Conservation (phyloP, 2,113 vertebrate genomes). For the Psammodynastes pulverulentus region DNA sequence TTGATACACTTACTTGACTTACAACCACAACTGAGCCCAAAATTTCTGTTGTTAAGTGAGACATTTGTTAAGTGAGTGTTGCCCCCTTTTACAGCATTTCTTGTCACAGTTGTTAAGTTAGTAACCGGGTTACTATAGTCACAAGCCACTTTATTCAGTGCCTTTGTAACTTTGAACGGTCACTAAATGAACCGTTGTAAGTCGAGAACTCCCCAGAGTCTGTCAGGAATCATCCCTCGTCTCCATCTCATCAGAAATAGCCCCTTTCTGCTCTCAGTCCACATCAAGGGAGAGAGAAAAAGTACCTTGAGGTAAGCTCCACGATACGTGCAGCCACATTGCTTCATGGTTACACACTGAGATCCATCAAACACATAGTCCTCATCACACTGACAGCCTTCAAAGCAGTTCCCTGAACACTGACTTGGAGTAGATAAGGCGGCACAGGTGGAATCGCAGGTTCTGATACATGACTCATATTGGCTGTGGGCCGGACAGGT, state of each 20-base stretch:
- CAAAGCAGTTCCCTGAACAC: not conserved
- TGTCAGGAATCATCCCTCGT: not conserved
- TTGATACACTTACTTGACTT: too few species aligned
- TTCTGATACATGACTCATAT: not conserved
- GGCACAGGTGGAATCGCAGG: not conserved
- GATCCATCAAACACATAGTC: not conserved
- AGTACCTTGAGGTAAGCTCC: not conserved
- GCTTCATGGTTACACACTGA: not conserved
- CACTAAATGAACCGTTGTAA: too few species aligned
- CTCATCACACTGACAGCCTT: not conserved
- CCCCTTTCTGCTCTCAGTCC: not conserved
- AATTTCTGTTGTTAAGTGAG: too few species aligned
- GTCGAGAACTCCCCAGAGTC: not conserved
- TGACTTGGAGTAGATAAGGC: not conserved
- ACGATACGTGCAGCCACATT: not conserved
- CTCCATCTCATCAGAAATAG: not conserved
- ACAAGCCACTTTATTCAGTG: too few species aligned
- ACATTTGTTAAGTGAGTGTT: too few species aligned
- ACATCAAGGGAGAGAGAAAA: not conserved
- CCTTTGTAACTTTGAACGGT: too few species aligned
- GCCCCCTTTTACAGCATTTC: too few species aligned
- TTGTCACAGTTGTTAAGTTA: too few species aligned
- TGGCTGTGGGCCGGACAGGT: not conserved
- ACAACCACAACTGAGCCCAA: too few species aligned
- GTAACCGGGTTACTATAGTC: too few species aligned